phyloP scores from a whole-genome alignment of 2,113 vertebrate species.

The Pituophis catenifer region DNA sequence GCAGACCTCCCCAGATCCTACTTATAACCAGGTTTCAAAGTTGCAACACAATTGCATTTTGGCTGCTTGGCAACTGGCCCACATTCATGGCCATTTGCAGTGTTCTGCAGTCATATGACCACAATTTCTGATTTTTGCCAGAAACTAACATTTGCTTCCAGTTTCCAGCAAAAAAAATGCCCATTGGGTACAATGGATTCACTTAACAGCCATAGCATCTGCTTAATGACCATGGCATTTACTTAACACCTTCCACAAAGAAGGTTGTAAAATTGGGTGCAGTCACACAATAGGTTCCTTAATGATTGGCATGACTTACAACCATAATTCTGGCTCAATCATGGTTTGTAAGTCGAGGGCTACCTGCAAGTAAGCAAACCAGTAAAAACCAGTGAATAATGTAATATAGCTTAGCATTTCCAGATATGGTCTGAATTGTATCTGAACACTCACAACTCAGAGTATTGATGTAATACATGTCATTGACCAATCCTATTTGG shows the following conservation, averaged over 20 bases:
- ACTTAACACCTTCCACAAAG: background rate
- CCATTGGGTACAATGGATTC: background rate
- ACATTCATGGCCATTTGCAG: background rate
- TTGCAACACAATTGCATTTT: background rate
- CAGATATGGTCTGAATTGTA: conserved; percentile 3
- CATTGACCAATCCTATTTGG: conserved; percentile 43
- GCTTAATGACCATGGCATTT: background rate
- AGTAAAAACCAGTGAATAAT: background rate
- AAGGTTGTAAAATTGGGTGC: background rate
- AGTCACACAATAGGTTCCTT: background rate
- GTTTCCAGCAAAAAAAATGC: background rate
- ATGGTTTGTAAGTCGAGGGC: background rate
- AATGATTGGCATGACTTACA: background rate
- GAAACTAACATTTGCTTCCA: background rate
- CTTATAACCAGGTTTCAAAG: background rate
- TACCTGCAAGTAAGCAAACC: background rate
- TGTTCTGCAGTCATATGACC: background rate
- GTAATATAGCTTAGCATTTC: background rate
- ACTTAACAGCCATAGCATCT: background rate
- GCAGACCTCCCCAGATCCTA: background rate
- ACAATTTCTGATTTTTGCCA: background rate
- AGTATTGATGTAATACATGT: conserved; percentile 55
- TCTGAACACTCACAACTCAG: background rate
- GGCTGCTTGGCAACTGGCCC: background rate
- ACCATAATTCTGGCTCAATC: background rate